Evolutionary conservation across 2,888 invertebrate species (phyloP), one percentile per base, ranked within the genome.

Genomic region (Plagodis dolabraria): DNA sequence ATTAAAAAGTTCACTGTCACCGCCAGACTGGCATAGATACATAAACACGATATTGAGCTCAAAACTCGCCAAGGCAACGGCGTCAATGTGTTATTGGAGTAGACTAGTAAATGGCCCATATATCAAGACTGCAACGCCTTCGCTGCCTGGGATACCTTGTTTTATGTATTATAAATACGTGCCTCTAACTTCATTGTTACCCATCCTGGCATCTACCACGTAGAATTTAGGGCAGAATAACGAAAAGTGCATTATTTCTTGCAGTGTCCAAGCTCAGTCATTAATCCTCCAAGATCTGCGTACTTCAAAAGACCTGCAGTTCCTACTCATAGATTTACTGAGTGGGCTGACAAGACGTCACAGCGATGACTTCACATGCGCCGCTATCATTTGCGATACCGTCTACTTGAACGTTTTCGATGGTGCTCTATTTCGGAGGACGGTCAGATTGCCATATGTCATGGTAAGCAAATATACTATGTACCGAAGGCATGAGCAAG

Each of bases 331-430:
- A 1, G 87, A 87, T 60, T 65, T 89, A 6, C 60, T 91, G 8
- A 83, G 87, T 47, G 69, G 66, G 0, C 59, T 87, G 50, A 68
- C 72, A 48, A 64, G 63, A 6, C 65, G 61, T 0, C 69, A 69
- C 6, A 68, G 66, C 22, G 86, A 83, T 34, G 87, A 87, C 57
- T 72, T 90, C 57, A 87, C 93, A 11, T 95, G 95, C 72, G 76
- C 94, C 5, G 87, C 92, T 0, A 74, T 95, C 6, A 78, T 95
- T 4, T 89, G 90, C 38, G 95, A 95, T 72, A 69, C 87, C 0
- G 82, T 93, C 0, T 94, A 95, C 68, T 80, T 93, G 47, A 89
- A 91, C 51, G 79, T 94, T 10, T 94, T 95, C 62, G 86, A 89
- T 50, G 92, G 88, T 6, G 71, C 75, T 0, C 79, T 94, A 71